Conservation (phyloP, 30 jellyfish, hydroid and myxozoan genomes). For the Aurelia sp. region DNA sequence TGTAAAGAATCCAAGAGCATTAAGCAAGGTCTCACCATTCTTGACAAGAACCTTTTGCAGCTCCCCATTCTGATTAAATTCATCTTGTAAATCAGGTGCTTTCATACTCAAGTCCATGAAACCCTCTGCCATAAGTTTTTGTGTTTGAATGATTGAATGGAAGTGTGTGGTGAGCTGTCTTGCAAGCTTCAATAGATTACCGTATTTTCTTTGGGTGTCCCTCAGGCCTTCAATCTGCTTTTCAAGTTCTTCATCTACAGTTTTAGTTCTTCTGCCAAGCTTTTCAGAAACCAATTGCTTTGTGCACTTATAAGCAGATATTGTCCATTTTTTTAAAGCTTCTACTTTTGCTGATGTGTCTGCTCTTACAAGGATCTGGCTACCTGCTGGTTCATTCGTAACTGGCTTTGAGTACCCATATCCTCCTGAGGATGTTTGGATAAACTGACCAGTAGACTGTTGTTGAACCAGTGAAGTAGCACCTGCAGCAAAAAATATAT, state of each 20-base stretch:
- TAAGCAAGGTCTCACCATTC: slow-evolving; percentile 93
- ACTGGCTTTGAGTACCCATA: slow-evolving; percentile 66
- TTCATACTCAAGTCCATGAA: slow-evolving; percentile 93
- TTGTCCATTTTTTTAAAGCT: slow-evolving; percentile 96
- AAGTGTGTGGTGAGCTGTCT: slow-evolving; percentile 87
- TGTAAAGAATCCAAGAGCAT: slow-evolving; percentile 93
- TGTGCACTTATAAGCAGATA: slow-evolving; percentile 96
- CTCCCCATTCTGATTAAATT: slow-evolving; percentile 96
- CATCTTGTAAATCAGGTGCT: slow-evolving; percentile 99
- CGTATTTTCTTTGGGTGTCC: slow-evolving; percentile 93
- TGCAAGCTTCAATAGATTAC: slow-evolving; percentile 86
- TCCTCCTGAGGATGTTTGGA: slow-evolving; percentile 69
- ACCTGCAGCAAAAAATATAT: slow-evolving; percentile 3
- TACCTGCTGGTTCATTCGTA: slow-evolving; percentile 40
- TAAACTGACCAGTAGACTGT: slow-evolving; percentile 71
- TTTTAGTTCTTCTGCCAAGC: slow-evolving; percentile 97
- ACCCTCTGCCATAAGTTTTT: slow-evolving; percentile 82
- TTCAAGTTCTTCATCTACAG: slow-evolving; percentile 98
- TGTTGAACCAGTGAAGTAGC: slow-evolving; percentile 52
- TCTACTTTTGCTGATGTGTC: slow-evolving; percentile 97
- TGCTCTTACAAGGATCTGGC: slow-evolving; percentile 63
- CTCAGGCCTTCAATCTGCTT: slow-evolving; percentile 88
- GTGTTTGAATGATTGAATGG: slow-evolving; percentile 85
- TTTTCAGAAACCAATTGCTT: slow-evolving; percentile 95
- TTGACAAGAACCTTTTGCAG: slow-evolving; percentile 91